Evolutionary conservation across 1,140 invertebrate species (phyloP).

Genomic region (Trichogramma pretiosum): DNA sequence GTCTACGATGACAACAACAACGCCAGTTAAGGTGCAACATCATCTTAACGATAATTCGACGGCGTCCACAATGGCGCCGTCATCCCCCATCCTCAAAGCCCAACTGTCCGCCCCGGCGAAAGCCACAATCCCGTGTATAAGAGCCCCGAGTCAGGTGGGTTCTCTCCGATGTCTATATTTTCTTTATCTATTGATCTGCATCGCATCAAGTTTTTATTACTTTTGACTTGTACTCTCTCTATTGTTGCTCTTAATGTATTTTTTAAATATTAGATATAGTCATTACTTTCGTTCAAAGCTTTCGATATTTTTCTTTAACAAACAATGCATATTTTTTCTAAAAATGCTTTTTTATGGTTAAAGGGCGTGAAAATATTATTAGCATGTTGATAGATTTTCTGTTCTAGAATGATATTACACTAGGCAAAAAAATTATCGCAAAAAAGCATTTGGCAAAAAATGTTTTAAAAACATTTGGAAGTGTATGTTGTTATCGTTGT

Average conservation of each 20-base stretch:
- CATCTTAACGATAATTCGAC: slow-evolving; percentile 42
- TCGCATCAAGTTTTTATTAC: not conserved
- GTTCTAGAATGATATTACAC: too few species aligned
- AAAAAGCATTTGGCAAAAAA: too few species aligned
- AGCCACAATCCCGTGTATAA: slow-evolving; percentile 30
- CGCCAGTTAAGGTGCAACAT: slow-evolving; percentile 43
- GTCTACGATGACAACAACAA: slow-evolving; percentile 25
- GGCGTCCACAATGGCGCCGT: slow-evolving; percentile 39
- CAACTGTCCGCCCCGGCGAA: slow-evolving; percentile 65
- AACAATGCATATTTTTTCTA: too few species aligned
- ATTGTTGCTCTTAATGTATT: slow-evolving; percentile 3
- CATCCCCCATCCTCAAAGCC: slow-evolving; percentile 67
- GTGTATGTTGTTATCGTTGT: too few species aligned
- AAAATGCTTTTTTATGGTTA: too few species aligned
- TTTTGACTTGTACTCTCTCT: slow-evolving; percentile 4
- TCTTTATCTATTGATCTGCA: too few species aligned
- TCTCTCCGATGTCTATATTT: slow-evolving; percentile 20
- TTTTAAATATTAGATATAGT: not conserved
- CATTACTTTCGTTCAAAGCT: too few species aligned
- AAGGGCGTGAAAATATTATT: too few species aligned
- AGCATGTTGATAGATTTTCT: too few species aligned
- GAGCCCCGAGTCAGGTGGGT: slow-evolving; percentile 51
- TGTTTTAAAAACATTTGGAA: too few species aligned
- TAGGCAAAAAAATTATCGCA: too few species aligned
- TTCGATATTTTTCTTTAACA: too few species aligned